Base-by-base conservation (phyloP, 2,113 vertebrate species). In the Meleagris gallopavo region DNA sequence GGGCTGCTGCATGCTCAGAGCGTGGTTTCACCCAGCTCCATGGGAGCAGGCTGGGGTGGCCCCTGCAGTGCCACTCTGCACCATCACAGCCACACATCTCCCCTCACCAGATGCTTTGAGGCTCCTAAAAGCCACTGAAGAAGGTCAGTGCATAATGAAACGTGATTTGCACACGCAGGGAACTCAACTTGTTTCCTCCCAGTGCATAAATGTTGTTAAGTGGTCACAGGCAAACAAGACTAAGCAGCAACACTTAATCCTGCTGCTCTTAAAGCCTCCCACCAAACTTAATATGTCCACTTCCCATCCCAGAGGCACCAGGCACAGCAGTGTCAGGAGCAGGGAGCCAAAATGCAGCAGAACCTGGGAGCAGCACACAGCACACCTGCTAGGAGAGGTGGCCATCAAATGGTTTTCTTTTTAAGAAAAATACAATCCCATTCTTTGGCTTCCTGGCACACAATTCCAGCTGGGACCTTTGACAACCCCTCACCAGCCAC, bases 1-100 rank as follows among this genome's bases (percentile, higher is more conserved):
- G 16, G 32, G 40, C 5, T 32, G 20, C 2, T 11, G 24, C 30
- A 15, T 3, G 34, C 10, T 7, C 3, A 14, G 14, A 34, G 11
- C 29, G 3, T 7, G 13, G 21, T 40, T 2, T 57, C 55, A n/a
- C 18, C 40, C 57, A 91, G 29, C 25, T 30, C 24, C 2, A 1
- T 0, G 22, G 41, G 29, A 43, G 19, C 6, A 27, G 34, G 13
- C 14, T 4, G 1, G 1, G 9, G 30, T 0, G 36, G 10, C 4
- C 54, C 57, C 41, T 1, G 0, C 34, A 36, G 57, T 0, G 4
- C 30, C 24, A 18, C 9, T 40, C n/a, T 4, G 5, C 3, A 15
- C 6, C 9, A 2, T 3, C 34, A 48, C 17, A 4, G 50, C 7
- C 38, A 43, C 2, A 3, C 18, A 3, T 43, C 57, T 54, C 5